Base-by-base conservation (phyloP, 2,113 vertebrate genomes). In the Salvelinus alpinus region DNA sequence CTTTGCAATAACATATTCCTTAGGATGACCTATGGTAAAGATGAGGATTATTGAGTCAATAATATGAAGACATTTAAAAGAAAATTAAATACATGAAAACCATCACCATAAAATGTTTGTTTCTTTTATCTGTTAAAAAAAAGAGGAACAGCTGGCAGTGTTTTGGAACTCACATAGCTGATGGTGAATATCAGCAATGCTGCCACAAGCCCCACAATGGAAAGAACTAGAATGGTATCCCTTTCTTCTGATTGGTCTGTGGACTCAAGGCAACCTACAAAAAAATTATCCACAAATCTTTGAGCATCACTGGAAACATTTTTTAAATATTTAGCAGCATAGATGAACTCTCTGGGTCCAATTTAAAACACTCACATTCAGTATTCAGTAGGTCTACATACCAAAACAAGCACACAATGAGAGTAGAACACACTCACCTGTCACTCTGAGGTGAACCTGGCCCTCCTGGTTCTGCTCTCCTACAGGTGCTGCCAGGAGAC, bases 131-230 rank as follows among this genome's bases (percentile, higher is more conserved):
- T 65, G 16, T 51, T 18, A 14, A 9, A 9, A 62, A 16, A 22
- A 8, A 24, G 48, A 8, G 5, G 22, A 2, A 34, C 34, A 34
- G 6, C 6, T 34, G 34, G 6, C 13, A 16, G 3, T 51, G 13
- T 51, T 14, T 51, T 16, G 18, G n/a, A 68, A 93, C 93, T 93
- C 85, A 94, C 93, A 1, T 91, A 91, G 82, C 87, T 90, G 3
- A 90, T n/a, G 7, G 25, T 34, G 38, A 84, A 84, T 20, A 84
- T 74, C 0, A 91, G 0, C 0, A 94, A 71, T 22, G 88, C 79
- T 0, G 84, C 2, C 5, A 82, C 20, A 59, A 93, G 77, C 78
- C 87, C 16, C 1, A 11, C 0, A 0, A 80, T 25, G 16, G 90
- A 89, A 0, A 73, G 24, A 12, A 90, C 59, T 6, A 87, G 0